A percentile compares a stretch with the other conserved stretches of the same genome.
Conservation (phyloP, 2,113 vertebrate species). For the Fregetta grallaria region DNA sequence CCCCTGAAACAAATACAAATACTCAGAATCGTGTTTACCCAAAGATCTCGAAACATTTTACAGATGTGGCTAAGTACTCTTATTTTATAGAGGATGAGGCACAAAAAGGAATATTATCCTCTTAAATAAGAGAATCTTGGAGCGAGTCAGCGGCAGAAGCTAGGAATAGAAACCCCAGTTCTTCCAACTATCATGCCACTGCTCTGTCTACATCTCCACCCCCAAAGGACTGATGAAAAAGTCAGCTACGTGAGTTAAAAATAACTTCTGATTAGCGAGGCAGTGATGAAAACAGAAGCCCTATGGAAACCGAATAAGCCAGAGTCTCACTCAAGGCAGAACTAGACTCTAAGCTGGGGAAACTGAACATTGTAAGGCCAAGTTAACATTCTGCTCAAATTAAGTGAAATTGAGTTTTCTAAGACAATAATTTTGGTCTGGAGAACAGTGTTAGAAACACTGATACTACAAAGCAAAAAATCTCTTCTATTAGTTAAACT, state of each 20-base stretch:
- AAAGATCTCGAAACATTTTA: neutral
- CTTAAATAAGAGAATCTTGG: neutral
- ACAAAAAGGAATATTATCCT: neutral
- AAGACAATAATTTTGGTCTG: neutral
- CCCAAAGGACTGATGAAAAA: constrained; percentile 6
- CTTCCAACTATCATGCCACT: neutral
- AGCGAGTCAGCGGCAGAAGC: neutral
- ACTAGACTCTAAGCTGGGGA: neutral
- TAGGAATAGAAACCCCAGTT: neutral
- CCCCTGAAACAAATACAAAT: neutral
- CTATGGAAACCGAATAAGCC: neutral
- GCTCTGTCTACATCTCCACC: neutral
- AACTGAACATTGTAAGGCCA: neutral
- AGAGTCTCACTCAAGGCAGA: neutral
- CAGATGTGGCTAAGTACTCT: neutral
- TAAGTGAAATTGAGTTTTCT: neutral
- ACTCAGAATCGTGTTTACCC: neutral
- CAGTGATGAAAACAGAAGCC: neutral
- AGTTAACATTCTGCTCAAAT: neutral
- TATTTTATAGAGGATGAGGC: neutral
- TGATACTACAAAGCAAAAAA: neutral
- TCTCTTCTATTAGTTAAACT: neutral
- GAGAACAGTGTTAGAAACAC: neutral
- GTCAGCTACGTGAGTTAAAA: neutral
- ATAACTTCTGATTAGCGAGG: neutral